Base-by-base conservation (phyloP, 1,140 invertebrate species). In the Heliconius congener region DNA sequence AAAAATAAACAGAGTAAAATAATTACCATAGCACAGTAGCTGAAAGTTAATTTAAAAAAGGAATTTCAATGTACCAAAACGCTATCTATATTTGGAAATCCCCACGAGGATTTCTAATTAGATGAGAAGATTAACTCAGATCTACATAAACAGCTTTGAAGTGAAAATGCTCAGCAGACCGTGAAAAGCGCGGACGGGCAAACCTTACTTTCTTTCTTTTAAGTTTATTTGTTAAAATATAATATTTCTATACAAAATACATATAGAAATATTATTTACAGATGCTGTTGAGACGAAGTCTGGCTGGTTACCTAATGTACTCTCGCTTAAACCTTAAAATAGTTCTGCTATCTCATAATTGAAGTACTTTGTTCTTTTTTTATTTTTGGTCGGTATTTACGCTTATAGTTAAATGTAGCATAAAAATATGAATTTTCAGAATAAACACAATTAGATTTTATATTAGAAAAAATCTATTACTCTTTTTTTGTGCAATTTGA, bases 101-200 rank as follows among this genome's bases (percentile, higher is more conserved):
- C 60, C 27, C 60, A 66, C 60, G 60, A 66, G 57, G 60, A 66
- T 66, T 66, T 66, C 60, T 66, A 66, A 66, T 66, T 66, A 66
- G 23, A 66, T 66, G 60, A 66, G 23, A 66, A 66, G 60, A 66
- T 66, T 30, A 72, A 42, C 39, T 42, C 71, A 72, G 71, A 72
- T 72, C 34, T 72, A 72, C 34, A 72, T 72, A 39, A 39, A 72
- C 30, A 37, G 71, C 71, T 72, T 72, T 72, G 71, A 72, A 23
- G 71, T 72, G 71, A 72, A 66, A 72, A 72, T 72, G 71, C n/a
- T 72, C 71, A 42, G 6, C 39, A 72, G 71, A 72, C 71, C 71
- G 30, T 72, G 39, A 72, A 72, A 72, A 72, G 8, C n/a, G 34
- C 2, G 19, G 42, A 72, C 37, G 71, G 16, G 71, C 34, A 39